phyloP scores from a whole-genome alignment of 2,797 vertebrate species.

The Gymnothorax reevesii region DNA sequence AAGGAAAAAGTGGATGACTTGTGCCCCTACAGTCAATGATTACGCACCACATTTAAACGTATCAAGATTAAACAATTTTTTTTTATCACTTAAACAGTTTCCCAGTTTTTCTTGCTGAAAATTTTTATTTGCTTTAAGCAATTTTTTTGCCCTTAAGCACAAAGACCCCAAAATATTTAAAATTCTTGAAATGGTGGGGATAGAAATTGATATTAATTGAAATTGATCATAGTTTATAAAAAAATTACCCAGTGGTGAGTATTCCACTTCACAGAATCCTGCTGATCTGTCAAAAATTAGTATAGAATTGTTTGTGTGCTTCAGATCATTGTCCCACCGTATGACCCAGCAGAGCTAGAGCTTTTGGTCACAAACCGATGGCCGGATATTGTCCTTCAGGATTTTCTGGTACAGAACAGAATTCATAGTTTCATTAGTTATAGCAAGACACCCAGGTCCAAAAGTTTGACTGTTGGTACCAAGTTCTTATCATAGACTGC shows the following conservation, averaged over 20 bases:
- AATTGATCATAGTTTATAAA: not conserved
- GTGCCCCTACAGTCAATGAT: not conserved
- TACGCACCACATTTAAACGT: conserved; percentile 6
- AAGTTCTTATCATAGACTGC: no score
- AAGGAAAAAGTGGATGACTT: conserved; percentile 19
- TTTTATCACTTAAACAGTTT: conserved; percentile 19
- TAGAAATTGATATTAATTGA: not conserved
- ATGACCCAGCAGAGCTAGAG: no score
- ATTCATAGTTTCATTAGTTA: no score
- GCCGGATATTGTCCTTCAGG: no score
- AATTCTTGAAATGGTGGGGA: not conserved
- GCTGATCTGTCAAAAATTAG: not conserved
- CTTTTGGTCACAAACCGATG: no score
- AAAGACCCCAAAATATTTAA: not conserved
- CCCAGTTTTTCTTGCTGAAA: not conserved
- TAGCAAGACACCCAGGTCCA: no score
- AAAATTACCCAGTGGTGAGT: not conserved
- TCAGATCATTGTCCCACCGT: no score
- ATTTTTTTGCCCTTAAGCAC: not conserved
- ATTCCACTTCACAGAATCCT: not conserved
- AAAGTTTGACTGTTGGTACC: no score
- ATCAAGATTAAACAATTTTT: not conserved
- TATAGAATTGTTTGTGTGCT: no score
- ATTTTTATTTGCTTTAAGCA: not conserved
- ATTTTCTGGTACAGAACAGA: no score